phyloP scores from a whole-genome alignment of 1,140 invertebrate species.

The Euura saliciscinereae region DNA sequence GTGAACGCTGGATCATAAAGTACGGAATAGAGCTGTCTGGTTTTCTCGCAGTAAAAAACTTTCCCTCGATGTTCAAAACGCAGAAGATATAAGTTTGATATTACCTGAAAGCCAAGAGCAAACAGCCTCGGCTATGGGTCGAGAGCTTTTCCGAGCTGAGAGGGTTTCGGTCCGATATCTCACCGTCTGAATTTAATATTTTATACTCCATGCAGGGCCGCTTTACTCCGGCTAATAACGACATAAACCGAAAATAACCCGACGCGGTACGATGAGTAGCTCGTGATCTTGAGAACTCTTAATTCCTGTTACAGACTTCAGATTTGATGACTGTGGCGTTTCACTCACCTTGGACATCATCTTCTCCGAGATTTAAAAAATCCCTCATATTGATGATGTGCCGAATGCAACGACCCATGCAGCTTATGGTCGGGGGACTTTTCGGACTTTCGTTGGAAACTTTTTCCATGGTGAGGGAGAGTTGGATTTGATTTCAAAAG shows the following conservation, averaged over 20 bases:
- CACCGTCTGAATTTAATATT: neutral
- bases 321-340: constrained; percentile 17
- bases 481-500: neutral
- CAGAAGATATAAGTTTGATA: constrained; percentile 2
- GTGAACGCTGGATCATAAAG: neutral
- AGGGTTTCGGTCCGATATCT: neutral
- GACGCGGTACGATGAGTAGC: neutral
- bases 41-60: neutral
- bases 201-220: neutral
- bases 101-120: constrained; percentile 7
- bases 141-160: neutral
- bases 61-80: neutral
- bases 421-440: constrained; percentile 16
- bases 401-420: constrained; percentile 14
- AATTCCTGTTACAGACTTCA: neutral
- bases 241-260: neutral
- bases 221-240: neutral
- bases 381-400: constrained; percentile 16
- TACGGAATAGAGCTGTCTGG: neutral
- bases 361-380: constrained; percentile 4
- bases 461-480: constrained; percentile 16
- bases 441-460: constrained; percentile 22
- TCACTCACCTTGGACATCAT: constrained; percentile 15
- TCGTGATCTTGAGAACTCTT: neutral
- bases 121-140: neutral